Evolutionary conservation across 2,113 vertebrate species (phyloP), one percentile per base, ranked within the genome.

Genomic region (Microcebus murinus): DNA sequence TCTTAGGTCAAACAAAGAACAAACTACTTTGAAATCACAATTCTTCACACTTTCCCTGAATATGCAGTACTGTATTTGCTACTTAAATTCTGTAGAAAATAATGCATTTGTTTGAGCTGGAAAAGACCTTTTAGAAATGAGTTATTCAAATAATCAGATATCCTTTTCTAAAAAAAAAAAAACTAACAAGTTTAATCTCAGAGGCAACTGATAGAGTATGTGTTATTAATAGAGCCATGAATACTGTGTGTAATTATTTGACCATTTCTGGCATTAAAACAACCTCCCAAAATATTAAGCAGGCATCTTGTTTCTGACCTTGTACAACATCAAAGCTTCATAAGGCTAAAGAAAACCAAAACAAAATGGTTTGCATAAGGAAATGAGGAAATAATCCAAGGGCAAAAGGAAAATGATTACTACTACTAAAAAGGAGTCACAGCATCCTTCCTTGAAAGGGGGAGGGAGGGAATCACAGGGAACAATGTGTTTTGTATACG

Each of bases 21-120:
- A 18, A 81, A 94, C 91, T 95, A 95, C 34, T 90, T 55, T 85
- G 73, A 96, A 96, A 96, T 89, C 17, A 91, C 55, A 95, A 55
- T 96, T 93, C 74, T 93, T 94, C 39, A 95, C 18, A 45, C 48
- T 95, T 80, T 77, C 18, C 76, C 82, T 82, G 39, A 55, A 93
- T 76, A 77, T 67, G 81, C 31, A 97, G 81, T 94, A 91, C 76
- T 98, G 59, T 73, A 87, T 92, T 97, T 71, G 92, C 57, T 10
- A 80, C 71, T 93, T 48, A 67, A 71, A 57, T 94, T 94, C 93
- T 98, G 84, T 76, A 97, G 55, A 48, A 96, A 91, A 97, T 29
- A 86, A 73, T 88, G n/a, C 50, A 71, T 87, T 70, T 1, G 0
- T 0, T 91, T 76, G 93, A 82, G 91, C 79, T 87, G 89, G 25